These are phyloP conservation scores for Ibidorhyncha struthersii DNA, from an alignment of 2,113 vertebrate species.

Conservation along the genomic window DNA sequence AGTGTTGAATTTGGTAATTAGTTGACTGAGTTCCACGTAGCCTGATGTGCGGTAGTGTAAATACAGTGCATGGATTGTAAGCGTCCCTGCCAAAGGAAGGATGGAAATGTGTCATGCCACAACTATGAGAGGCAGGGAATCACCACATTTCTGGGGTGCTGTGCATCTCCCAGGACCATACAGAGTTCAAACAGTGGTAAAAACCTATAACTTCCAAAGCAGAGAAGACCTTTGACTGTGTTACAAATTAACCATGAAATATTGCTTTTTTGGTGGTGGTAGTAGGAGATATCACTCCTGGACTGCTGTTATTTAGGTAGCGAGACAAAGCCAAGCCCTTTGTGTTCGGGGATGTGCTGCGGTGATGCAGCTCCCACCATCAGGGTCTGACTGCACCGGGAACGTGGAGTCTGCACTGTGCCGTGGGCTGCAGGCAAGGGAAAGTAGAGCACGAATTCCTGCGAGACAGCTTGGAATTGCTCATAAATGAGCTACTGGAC, in stretches of 20 bases:
- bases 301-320: not conserved
- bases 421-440: rapidly evolving
- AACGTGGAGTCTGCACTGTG: rapidly evolving
- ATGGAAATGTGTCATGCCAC: not conserved
- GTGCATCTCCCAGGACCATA: not conserved
- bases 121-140: not conserved
- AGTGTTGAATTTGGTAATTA: not conserved
- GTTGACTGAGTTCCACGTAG: not conserved
- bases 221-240: not conserved
- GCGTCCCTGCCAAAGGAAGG: not conserved
- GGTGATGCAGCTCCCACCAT: not conserved
- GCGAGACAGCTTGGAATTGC: not conserved
- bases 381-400: not conserved
- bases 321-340: not conserved
- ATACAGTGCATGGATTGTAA: not conserved
- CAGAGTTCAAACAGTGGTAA: not conserved
- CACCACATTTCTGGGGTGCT: not conserved
- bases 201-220: not conserved
- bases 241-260: not conserved
- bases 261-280: not conserved
- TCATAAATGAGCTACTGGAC: not conserved
- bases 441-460: not conserved
- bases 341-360: rapidly evolving
- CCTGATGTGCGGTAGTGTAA: not conserved
- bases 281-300: rapidly evolving